Evolutionary conservation across 2,113 vertebrate genomes (phyloP).

Genomic region (Redunca redunca): DNA sequence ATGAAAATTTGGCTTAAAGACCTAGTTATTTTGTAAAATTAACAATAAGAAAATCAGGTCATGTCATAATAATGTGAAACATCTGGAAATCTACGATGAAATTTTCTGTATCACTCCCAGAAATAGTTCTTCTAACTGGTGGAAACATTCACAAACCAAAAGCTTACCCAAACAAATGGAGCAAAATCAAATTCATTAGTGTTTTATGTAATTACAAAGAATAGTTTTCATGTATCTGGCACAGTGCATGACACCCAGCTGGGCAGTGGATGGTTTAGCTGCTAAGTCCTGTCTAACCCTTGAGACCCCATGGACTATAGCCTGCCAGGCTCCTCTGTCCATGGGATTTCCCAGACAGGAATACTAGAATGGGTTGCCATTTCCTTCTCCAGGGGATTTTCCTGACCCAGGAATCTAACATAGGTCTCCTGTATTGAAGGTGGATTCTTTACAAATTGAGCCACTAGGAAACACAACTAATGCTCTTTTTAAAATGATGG

Average conservation of each 20-base stretch:
- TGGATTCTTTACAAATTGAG: background rate
- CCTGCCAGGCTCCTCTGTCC: background rate
- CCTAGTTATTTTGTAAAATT: constrained; percentile 35
- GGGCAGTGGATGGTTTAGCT: background rate
- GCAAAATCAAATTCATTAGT: background rate
- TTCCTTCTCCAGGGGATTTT: background rate
- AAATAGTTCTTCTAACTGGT: background rate
- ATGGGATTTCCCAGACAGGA: background rate
- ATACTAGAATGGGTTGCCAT: background rate
- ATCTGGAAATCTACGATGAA: background rate
- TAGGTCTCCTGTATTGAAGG: background rate
- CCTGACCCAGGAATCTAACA: background rate
- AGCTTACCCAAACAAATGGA: background rate
- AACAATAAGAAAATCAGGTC: background rate
- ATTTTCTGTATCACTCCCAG: background rate
- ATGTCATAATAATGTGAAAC: background rate
- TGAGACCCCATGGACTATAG: background rate
- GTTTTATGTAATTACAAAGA: background rate
- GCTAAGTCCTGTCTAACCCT: background rate
- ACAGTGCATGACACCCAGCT: background rate
- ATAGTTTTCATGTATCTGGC: background rate
- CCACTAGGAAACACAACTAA: background rate
- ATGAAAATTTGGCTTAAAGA: constrained; percentile 28
- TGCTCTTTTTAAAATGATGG: background rate
- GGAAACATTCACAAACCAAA: background rate